Percentiles rank a stretch among this genome's conserved stretches.
Conservation (phyloP, 1,140 invertebrate species). For the Paraescarpia echinospica region DNA sequence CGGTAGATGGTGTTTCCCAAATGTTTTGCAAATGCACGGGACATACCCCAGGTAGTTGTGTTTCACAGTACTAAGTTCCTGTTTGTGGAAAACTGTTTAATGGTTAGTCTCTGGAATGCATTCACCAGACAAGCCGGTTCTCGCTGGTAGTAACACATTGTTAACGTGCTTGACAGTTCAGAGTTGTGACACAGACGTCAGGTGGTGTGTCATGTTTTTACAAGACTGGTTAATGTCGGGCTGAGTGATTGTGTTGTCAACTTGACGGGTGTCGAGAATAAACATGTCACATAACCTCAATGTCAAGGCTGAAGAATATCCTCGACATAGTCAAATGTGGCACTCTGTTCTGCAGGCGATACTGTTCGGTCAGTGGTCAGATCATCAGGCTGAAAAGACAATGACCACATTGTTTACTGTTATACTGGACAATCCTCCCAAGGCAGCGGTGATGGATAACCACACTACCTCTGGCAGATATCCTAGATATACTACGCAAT, state of each 20-base stretch:
- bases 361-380: conserved; percentile 48
- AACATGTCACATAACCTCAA: not conserved
- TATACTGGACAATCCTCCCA: not conserved
- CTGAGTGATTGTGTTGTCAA: not conserved
- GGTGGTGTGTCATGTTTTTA: not conserved
- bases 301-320: conserved; percentile 37
- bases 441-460: too few relatives aligned
- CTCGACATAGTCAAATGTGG: conserved; percentile 45
- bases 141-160: not conserved
- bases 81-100: not conserved
- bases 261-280: not conserved
- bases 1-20: too few relatives aligned
- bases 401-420: not conserved
- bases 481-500: too few relatives aligned
- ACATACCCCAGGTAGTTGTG: too few relatives aligned
- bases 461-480: conserved; percentile 12
- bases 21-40: too few relatives aligned
- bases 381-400: conserved; percentile 42
- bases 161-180: not conserved
- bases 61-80: not conserved
- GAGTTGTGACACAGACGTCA: not conserved
- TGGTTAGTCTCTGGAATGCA: not conserved
- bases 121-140: not conserved
- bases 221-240: not conserved
- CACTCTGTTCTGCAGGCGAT: conserved; percentile 41